Conservation (phyloP, 2,888 invertebrate species). For the Spilosoma lubricipeda region DNA sequence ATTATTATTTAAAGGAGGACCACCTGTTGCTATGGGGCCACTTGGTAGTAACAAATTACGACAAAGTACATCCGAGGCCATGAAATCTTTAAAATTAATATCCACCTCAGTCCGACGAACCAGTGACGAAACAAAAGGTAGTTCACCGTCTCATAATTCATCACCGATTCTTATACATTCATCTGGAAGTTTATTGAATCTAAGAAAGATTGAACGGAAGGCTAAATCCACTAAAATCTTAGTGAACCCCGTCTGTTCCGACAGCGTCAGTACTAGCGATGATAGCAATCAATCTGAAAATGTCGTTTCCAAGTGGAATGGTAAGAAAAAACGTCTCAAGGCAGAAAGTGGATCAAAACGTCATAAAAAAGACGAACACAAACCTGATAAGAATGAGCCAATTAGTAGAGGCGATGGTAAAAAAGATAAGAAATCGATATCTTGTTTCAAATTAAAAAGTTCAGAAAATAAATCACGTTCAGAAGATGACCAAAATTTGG, state of each 20-base stretch:
- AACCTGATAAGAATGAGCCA: conserved; percentile 70
- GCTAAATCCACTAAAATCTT: conserved; percentile 83
- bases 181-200: conserved; percentile 74
- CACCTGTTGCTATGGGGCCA: conserved; percentile 85
- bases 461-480: conserved; percentile 76
- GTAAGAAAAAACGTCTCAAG: conserved; percentile 81
- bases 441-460: conserved; percentile 83
- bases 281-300: conserved; percentile 77
- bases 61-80: conserved; percentile 67
- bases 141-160: conserved; percentile 69
- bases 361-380: conserved; percentile 61
- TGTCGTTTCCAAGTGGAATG: conserved; percentile 76
- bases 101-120: conserved; percentile 66
- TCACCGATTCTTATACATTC: conserved; percentile 71
- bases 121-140: conserved; percentile 70
- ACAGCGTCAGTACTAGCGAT: conserved; percentile 75
- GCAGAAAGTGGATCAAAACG: conserved; percentile 58
- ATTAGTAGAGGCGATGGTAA: conserved; percentile 74
- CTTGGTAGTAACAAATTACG: conserved; percentile 80
- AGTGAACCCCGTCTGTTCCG: conserved; percentile 82
- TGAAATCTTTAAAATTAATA: conserved; percentile 73
- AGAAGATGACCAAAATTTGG: conserved; percentile 73
- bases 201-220: conserved; percentile 80
- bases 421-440: conserved; percentile 79
- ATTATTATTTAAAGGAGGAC: conserved; percentile 83